Percentiles rank a stretch among this genome's conserved stretches.
Evolutionary conservation across 2,888 invertebrate species (phyloP).

Genomic region (Arge pagana): DNA sequence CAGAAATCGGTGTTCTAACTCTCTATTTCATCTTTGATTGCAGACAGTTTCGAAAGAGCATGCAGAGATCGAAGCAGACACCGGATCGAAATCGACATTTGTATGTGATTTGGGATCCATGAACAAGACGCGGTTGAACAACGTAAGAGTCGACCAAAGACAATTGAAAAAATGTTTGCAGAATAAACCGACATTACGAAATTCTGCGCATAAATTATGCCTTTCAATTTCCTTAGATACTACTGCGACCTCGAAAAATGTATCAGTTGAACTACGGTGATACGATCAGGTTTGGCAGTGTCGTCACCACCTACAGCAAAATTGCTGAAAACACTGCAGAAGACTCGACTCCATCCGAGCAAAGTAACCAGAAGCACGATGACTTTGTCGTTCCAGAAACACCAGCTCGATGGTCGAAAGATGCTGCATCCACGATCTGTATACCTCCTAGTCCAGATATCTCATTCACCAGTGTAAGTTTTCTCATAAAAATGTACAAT

Average conservation of each 20-base stretch:
- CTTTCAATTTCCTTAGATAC: constrained; percentile 38
- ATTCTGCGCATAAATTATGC: not conserved
- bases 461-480: constrained; percentile 11
- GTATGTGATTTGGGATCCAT: constrained; percentile 60
- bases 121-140: constrained; percentile 59
- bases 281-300: constrained; percentile 42
- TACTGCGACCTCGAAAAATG: constrained; percentile 41
- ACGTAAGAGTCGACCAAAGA: constrained; percentile 53
- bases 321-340: not conserved
- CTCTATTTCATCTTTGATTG: constrained; percentile 24
- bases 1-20: too few species aligned
- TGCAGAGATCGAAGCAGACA: constrained; percentile 59
- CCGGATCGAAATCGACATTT: constrained; percentile 47
- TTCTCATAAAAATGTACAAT: not conserved
- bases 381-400: constrained; percentile 33
- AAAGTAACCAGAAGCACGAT: too few species aligned
- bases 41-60: constrained; percentile 61
- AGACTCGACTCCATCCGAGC: too few species aligned
- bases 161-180: not conserved
- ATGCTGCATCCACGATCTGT: too few species aligned
- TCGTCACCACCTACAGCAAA: constrained; percentile 40
- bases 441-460: constrained; percentile 12
- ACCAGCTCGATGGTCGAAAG: constrained; percentile 27
- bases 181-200: not conserved
- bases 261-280: constrained; percentile 49